Evolutionary conservation across 2,797 vertebrate genomes (phyloP).

Genomic region (Numenius phaeopus): DNA sequence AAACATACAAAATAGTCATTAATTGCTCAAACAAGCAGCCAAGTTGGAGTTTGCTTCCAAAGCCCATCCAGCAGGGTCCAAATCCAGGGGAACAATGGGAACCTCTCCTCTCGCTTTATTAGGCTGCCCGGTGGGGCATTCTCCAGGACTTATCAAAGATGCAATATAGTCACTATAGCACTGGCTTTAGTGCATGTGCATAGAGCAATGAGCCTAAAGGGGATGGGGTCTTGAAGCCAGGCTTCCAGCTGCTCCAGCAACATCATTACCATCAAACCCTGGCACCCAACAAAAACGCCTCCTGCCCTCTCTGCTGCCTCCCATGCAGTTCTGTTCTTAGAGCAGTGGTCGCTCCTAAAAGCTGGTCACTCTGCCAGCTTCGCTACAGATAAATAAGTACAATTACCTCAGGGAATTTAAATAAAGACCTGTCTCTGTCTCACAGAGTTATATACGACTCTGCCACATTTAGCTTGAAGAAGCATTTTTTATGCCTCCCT

Average conservation of each 20-base stretch:
- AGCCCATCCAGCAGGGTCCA: not conserved
- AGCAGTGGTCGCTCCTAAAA: not conserved
- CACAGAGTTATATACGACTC: not conserved
- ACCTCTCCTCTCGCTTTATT: not conserved
- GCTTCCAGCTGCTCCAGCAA: not conserved
- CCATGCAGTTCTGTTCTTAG: not conserved
- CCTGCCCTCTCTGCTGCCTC: not conserved
- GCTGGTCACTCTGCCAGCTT: not conserved
- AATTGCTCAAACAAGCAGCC: not conserved
- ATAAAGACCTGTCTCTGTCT: not conserved
- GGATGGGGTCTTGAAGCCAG: not conserved
- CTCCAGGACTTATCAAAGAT: not conserved
- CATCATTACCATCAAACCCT: not conserved
- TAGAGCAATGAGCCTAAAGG: not conserved
- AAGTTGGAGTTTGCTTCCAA: not conserved
- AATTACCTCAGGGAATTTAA: constrained; percentile 47
- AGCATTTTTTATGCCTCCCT: not conserved
- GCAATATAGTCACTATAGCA: not conserved
- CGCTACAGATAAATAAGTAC: not conserved
- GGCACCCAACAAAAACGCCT: not conserved
- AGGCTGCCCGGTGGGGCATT: not conserved
- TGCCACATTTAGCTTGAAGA: not conserved
- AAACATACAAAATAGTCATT: not conserved
- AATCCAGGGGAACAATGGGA: rapidly evolving
- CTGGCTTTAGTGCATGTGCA: not conserved